Conservation (phyloP, 2,113 vertebrate genomes). For the Engystomops pustulosus region DNA sequence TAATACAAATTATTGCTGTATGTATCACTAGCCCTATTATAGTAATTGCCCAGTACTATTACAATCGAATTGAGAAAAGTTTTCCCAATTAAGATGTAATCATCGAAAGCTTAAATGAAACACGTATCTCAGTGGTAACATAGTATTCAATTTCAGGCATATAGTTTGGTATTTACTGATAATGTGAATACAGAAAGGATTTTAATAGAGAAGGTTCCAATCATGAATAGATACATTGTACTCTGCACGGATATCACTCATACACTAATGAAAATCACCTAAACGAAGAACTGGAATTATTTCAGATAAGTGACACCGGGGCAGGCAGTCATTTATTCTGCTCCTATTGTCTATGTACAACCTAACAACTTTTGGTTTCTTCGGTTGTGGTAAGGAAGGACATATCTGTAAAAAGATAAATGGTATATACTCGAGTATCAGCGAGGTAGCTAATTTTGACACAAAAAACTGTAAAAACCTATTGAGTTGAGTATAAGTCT, state of each 20-base stretch:
- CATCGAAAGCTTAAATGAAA: not conserved
- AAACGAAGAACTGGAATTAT: not conserved
- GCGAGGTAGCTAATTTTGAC: no score
- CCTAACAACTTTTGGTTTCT: no score
- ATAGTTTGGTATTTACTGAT: not conserved
- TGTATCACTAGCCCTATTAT: not conserved
- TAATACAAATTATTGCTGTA: not conserved
- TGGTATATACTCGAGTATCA: no score
- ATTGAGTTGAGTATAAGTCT: no score
- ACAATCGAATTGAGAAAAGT: not conserved
- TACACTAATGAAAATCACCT: not conserved
- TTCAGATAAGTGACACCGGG: no score
- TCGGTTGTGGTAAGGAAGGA: no score
- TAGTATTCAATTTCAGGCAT: not conserved
- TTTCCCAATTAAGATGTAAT: constrained; percentile 21
- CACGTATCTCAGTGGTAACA: not conserved
- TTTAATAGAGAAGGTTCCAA: not conserved
- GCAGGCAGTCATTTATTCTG: no score
- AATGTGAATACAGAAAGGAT: not conserved
- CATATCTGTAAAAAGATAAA: no score
- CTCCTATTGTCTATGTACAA: no score
- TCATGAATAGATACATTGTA: not conserved
- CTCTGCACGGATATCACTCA: not conserved
- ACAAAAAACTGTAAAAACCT: no score
- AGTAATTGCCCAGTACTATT: constrained; percentile 7